Conservation (phyloP, 2,113 vertebrate species). For the Plecturocebus donacophilus region DNA sequence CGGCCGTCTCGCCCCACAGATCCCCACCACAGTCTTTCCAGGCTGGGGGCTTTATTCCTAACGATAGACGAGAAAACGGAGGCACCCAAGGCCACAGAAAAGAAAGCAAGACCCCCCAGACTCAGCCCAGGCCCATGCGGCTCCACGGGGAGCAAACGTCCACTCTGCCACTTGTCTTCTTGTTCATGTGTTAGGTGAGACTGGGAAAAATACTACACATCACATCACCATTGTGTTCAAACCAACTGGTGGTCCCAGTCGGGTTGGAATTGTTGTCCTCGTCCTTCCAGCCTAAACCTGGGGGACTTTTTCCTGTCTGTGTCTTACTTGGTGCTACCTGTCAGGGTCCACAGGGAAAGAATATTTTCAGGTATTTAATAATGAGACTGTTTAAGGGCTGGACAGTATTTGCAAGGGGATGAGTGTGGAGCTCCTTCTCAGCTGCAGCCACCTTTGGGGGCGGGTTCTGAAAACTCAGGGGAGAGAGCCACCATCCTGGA, state of each 20-base stretch:
- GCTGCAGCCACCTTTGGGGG: background rate
- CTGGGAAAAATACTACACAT: background rate
- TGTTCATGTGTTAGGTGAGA: fast-evolving
- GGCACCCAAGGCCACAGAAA: background rate
- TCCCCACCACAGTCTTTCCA: background rate
- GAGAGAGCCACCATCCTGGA: background rate
- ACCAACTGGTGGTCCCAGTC: background rate
- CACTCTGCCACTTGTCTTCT: background rate
- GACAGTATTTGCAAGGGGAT: background rate
- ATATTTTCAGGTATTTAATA: background rate
- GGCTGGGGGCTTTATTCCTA: background rate
- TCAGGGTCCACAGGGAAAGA: background rate
- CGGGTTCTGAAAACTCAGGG: conserved; percentile 38
- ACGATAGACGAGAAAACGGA: background rate
- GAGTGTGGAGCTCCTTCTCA: conserved; percentile 56
- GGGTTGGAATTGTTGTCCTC: no score
- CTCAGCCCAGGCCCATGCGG: fast-evolving
- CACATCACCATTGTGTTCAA: background rate
- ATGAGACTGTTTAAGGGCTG: background rate
- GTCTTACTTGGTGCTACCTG: background rate
- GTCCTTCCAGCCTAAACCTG: fast-evolving
- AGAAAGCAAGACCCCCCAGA: fast-evolving
- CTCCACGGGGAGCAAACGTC: fast-evolving
- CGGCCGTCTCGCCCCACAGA: background rate
- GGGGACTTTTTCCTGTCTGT: background rate